Percentiles rank a stretch among this genome's conserved stretches.
Conservation (phyloP, 2,888 invertebrate species). For the Mythimna impura region DNA sequence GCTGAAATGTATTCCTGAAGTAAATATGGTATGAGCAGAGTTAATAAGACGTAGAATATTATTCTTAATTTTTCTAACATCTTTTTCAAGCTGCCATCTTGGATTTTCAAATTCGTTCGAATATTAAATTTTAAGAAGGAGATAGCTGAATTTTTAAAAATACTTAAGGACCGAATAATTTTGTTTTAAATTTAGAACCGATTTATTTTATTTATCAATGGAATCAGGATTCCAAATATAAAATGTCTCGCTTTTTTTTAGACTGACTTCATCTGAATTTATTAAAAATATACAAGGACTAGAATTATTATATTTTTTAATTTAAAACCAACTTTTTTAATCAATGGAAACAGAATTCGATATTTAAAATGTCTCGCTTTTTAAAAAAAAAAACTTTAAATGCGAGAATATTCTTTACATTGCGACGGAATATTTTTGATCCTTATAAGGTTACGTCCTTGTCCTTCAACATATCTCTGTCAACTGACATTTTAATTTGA, state of each 20-base stretch:
- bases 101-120: background rate
- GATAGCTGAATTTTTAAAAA: background rate
- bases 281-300: too few species aligned
- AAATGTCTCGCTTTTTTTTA: too few species aligned
- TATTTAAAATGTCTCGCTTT: too few species aligned
- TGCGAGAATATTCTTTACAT: too few species aligned
- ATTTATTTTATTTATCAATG: background rate
- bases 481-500: background rate
- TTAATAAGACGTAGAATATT: slow-evolving; percentile 82
- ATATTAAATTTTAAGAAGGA: background rate
- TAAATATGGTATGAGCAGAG: slow-evolving; percentile 83
- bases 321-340: background rate
- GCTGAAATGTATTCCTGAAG: slow-evolving; percentile 86
- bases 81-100: slow-evolving; percentile 39
- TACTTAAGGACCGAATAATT: too few species aligned
- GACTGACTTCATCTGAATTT: background rate
- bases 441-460: rapidly evolving
- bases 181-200: background rate
- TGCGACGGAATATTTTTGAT: background rate
- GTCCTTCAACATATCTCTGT: background rate
- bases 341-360: background rate
- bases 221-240: background rate
- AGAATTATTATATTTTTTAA: background rate
- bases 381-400: too few species aligned
- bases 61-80: slow-evolving; percentile 85